Conservation (phyloP, 2,113 vertebrate genomes). For the Malaclemys terrapin region DNA sequence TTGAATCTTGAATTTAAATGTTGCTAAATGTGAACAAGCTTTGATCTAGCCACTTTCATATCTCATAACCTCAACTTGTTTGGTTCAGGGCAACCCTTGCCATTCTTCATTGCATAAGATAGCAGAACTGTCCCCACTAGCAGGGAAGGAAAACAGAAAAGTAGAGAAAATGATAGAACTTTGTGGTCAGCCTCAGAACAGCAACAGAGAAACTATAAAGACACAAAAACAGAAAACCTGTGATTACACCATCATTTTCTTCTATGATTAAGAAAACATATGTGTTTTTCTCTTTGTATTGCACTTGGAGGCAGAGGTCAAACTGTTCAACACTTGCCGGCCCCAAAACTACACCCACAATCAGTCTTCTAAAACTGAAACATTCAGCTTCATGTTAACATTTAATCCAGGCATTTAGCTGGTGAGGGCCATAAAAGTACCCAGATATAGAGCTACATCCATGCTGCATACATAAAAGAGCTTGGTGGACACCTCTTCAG, state of each 20-base stretch:
- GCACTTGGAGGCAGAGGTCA: neutral
- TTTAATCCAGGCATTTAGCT: neutral
- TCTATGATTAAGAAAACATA: neutral
- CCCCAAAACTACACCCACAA: neutral
- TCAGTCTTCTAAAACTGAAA: neutral
- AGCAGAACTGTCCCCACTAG: neutral
- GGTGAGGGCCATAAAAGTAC: neutral
- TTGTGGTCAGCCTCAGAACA: neutral
- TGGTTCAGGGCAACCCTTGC: neutral
- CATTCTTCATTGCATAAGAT: neutral
- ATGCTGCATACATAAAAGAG: neutral
- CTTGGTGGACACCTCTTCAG: neutral
- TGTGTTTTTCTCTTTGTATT: neutral
- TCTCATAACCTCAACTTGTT: neutral
- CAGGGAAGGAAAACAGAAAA: conserved; percentile 7
- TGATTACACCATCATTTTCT: accelerated
- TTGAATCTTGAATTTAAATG: neutral
- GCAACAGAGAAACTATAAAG: neutral
- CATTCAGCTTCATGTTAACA: neutral
- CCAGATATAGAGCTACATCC: neutral
- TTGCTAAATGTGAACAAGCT: neutral
- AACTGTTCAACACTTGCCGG: neutral
- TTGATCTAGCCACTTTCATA: neutral
- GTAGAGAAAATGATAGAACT: neutral
- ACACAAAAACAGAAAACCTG: neutral